phyloP scores from a whole-genome alignment of 2,888 invertebrate species.

The Rhagium mordax region DNA sequence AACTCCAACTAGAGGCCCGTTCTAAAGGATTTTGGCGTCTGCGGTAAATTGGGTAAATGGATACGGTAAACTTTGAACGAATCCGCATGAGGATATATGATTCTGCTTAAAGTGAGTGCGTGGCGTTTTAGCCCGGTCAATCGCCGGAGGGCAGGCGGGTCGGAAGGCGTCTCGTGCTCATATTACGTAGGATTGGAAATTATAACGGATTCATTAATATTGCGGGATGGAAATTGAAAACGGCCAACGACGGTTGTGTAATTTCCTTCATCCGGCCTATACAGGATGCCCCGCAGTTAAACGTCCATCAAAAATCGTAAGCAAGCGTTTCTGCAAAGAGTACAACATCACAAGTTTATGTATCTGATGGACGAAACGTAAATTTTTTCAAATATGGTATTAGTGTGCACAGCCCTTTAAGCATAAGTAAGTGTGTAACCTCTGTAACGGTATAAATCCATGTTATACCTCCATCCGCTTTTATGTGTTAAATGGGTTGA shows the following conservation, averaged over 20 bases:
- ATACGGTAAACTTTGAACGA: slow-evolving; percentile 37
- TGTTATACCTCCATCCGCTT: too few relatives aligned
- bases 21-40: slow-evolving; percentile 37
- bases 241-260: background rate
- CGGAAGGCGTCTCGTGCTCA: background rate
- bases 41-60: slow-evolving; percentile 41
- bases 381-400: too few relatives aligned
- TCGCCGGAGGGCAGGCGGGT: background rate
- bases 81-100: slow-evolving; percentile 29
- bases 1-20: background rate
- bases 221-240: background rate
- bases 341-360: too few relatives aligned
- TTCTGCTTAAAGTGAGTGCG: slow-evolving; percentile 20
- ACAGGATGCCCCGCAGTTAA: background rate
- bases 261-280: background rate
- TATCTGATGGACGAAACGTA: too few relatives aligned
- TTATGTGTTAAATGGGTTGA: too few relatives aligned
- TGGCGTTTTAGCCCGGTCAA: background rate
- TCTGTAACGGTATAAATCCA: too few relatives aligned
- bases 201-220: slow-evolving; percentile 3
- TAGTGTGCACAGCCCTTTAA: too few relatives aligned
- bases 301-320: background rate
- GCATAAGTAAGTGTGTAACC: too few relatives aligned
- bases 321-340: too few relatives aligned
- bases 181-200: background rate